Base-by-base conservation (phyloP, 2,113 vertebrate genomes). In the Saccopteryx leptura region DNA sequence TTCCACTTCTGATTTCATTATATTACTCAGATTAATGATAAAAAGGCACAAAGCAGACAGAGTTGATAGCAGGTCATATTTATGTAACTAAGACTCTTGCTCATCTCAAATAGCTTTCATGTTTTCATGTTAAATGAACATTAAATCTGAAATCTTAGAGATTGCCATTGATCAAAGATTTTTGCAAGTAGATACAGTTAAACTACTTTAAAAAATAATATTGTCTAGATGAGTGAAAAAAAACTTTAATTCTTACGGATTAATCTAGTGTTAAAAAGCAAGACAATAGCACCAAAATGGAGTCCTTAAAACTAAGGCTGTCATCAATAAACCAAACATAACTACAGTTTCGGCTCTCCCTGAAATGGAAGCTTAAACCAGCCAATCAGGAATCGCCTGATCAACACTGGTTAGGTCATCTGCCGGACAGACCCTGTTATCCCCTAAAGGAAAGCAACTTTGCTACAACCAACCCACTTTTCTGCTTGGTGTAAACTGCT, bases 91-190 rank as follows among this genome's bases (percentile, higher is more conserved):
- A 69, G 17, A 63, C 19, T 68, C 4, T 84, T 92, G n/a, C 28
- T 85, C 21, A 63, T 11, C 2, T 1, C 23, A n/a, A 82, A 79
- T 48, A 31, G 19, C 2, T 61, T 69, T n/a, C 18, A 63, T 93
- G 21, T 56, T 61, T 69, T n/a, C 18, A 63, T 93, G 21, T 56
- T 88, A 46, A 90, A 61, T 46, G 82, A 71, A 31, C 31, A 60
- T 4, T 75, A 83, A 94, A 46, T 78, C 78, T 88, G 26, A 96
- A 88, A 87, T 93, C 15, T 90, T 78, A 61, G 4, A 88, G 23
- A 26, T 3, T 18, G 1, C 7, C 28, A 95, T 1, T 81, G 9
- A 94, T 79, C 82, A 60, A 78, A 88, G 8, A 76, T 7, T 65
- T 65, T 74, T 56, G 24, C 18, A 39, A 94, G 85, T 54, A 84